These are phyloP conservation scores for Leptinotarsa juncta DNA, from an alignment of 2,888 invertebrate genomes.

Conservation along the genomic window DNA sequence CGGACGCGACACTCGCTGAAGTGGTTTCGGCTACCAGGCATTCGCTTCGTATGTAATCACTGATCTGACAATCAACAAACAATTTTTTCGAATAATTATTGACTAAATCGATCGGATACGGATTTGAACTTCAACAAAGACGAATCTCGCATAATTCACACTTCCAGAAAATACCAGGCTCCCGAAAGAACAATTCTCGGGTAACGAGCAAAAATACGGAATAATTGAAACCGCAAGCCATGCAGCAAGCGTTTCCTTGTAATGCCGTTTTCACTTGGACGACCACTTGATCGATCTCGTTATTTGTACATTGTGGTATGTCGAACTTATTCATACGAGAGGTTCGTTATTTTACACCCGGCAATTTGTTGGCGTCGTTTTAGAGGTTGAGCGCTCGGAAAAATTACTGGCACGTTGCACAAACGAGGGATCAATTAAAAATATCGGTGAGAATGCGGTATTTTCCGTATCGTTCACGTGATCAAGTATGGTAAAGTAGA, in stretches of 20 bases:
- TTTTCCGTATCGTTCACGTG: background rate
- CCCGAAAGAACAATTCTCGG: constrained; percentile 36
- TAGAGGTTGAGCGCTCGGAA: constrained; percentile 45
- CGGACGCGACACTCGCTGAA: no score
- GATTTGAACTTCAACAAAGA: background rate
- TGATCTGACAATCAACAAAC: no score
- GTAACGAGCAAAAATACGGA: constrained; percentile 39
- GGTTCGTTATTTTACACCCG: constrained; percentile 55
- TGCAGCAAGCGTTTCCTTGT: constrained; percentile 41
- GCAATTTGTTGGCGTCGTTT: constrained; percentile 51
- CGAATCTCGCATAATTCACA: constrained; percentile 26
- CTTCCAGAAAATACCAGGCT: constrained; percentile 15
- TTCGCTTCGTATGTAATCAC: no score
- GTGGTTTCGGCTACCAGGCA: no score
- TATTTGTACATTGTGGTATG: constrained; percentile 52
- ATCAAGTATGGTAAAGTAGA: background rate
- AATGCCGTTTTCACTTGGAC: constrained; percentile 36
- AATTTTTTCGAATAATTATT: background rate
- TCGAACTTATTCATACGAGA: constrained; percentile 48
- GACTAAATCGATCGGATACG: background rate
- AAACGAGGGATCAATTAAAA: constrained; percentile 36
- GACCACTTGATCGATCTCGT: constrained; percentile 55
- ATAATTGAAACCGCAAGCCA: constrained; percentile 42
- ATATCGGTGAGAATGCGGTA: background rate
- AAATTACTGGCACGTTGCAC: constrained; percentile 45